Evolutionary conservation across 2,113 vertebrate genomes (phyloP), one percentile per base, ranked within the genome.

Genomic region (Grammomys surdaster): DNA sequence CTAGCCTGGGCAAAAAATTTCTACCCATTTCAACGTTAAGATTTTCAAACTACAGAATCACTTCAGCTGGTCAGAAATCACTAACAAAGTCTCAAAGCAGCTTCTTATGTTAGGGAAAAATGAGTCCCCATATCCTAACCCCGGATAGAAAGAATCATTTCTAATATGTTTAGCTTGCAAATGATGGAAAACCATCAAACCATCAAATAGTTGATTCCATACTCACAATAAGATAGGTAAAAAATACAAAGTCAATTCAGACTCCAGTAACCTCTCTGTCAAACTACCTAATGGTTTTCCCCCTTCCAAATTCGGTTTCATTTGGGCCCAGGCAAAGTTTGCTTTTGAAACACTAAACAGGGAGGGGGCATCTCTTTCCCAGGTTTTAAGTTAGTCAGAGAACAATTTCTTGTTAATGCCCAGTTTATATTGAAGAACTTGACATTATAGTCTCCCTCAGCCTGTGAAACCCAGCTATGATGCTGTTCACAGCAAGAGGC

Each of bases 201-300:
- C 89, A n/a, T 63, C 91, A 95, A 93, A 75, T 84, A 89, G 95
- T 63, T 31, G 51, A 56, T 58, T 67, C 31, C 1, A 31, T 31
- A 19, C 48, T 56, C 91, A 26, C 78, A 97, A 92, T 81, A 51
- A 69, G 86, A 82, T 1, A 75, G 16, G 84, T 28, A 72, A 5
- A 97, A 97, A 95, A 58, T 73, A 97, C 89, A 72, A 5, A 67
- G 46, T 58, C 26, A 4, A 94, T 70, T 65, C 82, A 84, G n/a
- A 80, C 26, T 78, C 58, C 3, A 80, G 75, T 65, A 84, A 88
- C 63, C 84, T 92, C n/a, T 85, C 28, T 88, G 93, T 89, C 33
- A 91, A 85, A 94, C 9, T 60, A 92, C 51, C 40, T 19, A 46
- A 73, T 20, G 46, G 6, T 85, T 43, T 75, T 94, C 87, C 95